Base-by-base conservation (phyloP, 2,113 vertebrate species). In the Neotoma lepida region DNA sequence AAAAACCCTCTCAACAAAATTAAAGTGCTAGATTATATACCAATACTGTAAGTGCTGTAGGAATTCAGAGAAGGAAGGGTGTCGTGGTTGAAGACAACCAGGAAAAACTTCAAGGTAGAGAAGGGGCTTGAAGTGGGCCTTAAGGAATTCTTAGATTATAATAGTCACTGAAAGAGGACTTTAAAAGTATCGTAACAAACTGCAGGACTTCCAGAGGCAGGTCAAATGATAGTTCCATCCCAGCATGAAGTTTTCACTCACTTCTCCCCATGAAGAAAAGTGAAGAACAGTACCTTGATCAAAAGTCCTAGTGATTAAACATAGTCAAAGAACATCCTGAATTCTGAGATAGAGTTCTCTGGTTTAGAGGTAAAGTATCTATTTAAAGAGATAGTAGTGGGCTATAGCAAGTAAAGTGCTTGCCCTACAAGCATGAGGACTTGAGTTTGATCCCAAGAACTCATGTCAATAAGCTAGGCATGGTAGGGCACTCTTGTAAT, bases 91-190 rank as follows among this genome's bases (percentile, higher is more conserved):
- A n/a, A 78, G 18, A 24, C 46, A 82, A 77, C 54, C 66, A 86
- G n/a, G 54, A 74, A 73, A 95, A 92, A 0, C 22, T 71, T 96
- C 88, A 89, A 70, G 64, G 74, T 76, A 94, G 71, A 93, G 84
- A 88, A 39, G 8, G 10, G 35, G 28, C 89, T 96, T 86, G 9
- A 56, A 70, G 82, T 85, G 77, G 44, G 9, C n/a, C 61, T 33
- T 30, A 22, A 77, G 33, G 30, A 86, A 33, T 17, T 35, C 82
- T 63, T 88, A 86, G 46, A 81, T 13, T 49, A 71, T 22, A 90
- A 44, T 5, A 90, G 28, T 95, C 58, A 63, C 49, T 81, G 35
- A 88, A 91, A 76, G 85, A 82, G 51, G 2, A 33, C 88, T 89
- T 41, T 66, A 61, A 80, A 20, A 61, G 6, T 84, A 89, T 71